phyloP scores from a whole-genome alignment of 2,888 invertebrate species.

The Gymnosoma rotundatum region DNA sequence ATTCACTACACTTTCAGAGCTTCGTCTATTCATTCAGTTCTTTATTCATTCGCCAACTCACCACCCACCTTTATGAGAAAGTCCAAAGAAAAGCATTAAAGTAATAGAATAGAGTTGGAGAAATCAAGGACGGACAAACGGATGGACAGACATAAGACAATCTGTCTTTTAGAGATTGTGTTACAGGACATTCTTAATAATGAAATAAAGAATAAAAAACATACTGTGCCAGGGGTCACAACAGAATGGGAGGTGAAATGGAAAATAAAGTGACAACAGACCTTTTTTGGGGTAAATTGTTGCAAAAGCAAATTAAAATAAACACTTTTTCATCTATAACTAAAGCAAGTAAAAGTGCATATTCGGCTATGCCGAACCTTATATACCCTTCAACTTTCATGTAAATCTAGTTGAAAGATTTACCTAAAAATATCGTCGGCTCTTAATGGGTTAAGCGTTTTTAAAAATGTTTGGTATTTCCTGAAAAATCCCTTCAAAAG shows the following conservation, averaged over 20 bases:
- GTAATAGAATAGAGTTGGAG: no score
- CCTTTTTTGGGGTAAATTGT: conserved; percentile 48
- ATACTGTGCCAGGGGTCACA: conserved; percentile 22
- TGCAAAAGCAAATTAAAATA: conserved; percentile 62
- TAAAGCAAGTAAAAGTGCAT: no score
- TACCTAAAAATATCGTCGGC: no score
- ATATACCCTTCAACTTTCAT: no score
- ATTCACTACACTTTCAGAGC: conserved; percentile 27
- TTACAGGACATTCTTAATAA: conserved; percentile 46
- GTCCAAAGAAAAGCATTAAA: background rate
- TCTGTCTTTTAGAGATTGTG: conserved; percentile 18
- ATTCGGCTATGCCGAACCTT: no score
- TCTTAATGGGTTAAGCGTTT: no score
- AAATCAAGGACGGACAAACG: background rate
- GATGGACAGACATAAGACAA: conserved; percentile 3
- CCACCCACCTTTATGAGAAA: conserved; percentile 44
- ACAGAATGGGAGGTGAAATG: conserved; percentile 5
- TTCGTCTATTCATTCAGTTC: conserved; percentile 7
- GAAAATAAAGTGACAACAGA: conserved; percentile 30
- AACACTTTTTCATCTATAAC: background rate
- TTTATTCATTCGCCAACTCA: conserved; percentile 23
- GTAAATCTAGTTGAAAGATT: no score
- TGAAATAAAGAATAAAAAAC: conserved; percentile 35
- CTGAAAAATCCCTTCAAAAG: no score
- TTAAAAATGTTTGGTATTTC: no score